Base-by-base conservation (phyloP, 2,888 invertebrate genomes). In the Drosophila gaucha region DNA sequence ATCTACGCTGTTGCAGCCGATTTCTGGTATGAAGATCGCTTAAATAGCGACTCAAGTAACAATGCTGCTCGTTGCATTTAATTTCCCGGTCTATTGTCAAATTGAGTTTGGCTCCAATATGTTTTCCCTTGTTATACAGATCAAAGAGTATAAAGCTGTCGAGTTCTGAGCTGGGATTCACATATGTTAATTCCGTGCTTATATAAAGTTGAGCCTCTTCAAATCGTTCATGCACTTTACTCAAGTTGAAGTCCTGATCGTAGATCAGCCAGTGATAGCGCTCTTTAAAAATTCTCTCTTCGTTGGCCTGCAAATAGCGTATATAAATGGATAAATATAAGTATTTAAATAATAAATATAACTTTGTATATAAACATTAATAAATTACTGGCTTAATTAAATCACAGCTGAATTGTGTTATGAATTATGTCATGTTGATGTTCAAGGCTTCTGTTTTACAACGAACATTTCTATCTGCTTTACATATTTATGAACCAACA, bases 41-140 rank as follows among this genome's bases (percentile, higher is more conserved):
- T 0, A 89, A 59, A 72, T 77, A 88, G 9, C 78, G 67, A 5
- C 33, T 33, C 1, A 71, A 59, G 2, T 52, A 14, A 22, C 90
- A 91, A 3, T 28, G 6, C 0, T 3, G 18, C 0, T 2, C 28
- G 41, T 57, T 62, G 55, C 90, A 91, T 2, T 30, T 47, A 1
- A 90, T 56, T 56, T 86, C 71, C 35, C 73, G 76, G 56, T 91
- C 89, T 0, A 74, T 49, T 0, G 90, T 91, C 12, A 91, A 74
- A 67, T 91, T 92, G 0, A 92, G 58, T 14, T 74, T 70, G 0
- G 87, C 89, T 2, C 91, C 92, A 16, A 90, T 47, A 14, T 80
- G 75, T 12, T 76, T 77, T 0, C 91, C 92, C 63, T 91, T 91
- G 31, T 91, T 91, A 47, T 91, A 91, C 4, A 91, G 64, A 80